A percentile compares a stretch with the other conserved stretches of the same genome.
Evolutionary conservation across 2,113 vertebrate genomes (phyloP).

Genomic region (Myotis lucifugus): DNA sequence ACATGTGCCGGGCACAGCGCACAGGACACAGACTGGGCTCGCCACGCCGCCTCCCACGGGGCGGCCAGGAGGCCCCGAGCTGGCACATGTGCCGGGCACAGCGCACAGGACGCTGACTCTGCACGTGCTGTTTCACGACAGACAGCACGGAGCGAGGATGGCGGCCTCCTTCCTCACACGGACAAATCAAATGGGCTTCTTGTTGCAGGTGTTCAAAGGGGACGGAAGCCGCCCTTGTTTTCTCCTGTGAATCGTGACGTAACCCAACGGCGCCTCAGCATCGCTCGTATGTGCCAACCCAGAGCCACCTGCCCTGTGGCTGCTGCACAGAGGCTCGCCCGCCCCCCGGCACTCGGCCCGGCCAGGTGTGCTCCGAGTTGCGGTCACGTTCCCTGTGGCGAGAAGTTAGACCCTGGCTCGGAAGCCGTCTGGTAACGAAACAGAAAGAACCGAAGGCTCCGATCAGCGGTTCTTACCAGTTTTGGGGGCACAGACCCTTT

Average conservation of each 20-base stretch:
- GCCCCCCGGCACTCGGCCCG: too few relatives aligned
- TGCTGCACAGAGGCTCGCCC: not conserved
- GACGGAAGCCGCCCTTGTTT: not conserved
- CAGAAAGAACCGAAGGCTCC: not conserved
- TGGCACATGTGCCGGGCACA: fast-evolving
- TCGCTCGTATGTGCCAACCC: fast-evolving
- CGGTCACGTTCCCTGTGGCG: not conserved
- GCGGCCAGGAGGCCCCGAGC: not conserved
- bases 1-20: fast-evolving
- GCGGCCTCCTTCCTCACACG: not conserved
- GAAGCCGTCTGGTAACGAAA: fast-evolving
- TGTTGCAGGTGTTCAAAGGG: not conserved
- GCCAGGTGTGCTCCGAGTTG: not conserved
- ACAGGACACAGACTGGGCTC: not conserved
- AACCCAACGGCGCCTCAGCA: fast-evolving
- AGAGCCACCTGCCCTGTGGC: fast-evolving
- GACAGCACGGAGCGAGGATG: fast-evolving
- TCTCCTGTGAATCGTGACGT: not conserved
- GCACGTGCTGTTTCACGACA: not conserved
- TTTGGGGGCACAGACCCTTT: not conserved
- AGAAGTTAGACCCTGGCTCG: fast-evolving
- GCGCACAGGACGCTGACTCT: not conserved
- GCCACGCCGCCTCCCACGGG: fast-evolving
- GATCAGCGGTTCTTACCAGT: not conserved
- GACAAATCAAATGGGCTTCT: not conserved